phyloP scores from a whole-genome alignment of 2,888 invertebrate genomes.

The Antheraea assamensis region DNA sequence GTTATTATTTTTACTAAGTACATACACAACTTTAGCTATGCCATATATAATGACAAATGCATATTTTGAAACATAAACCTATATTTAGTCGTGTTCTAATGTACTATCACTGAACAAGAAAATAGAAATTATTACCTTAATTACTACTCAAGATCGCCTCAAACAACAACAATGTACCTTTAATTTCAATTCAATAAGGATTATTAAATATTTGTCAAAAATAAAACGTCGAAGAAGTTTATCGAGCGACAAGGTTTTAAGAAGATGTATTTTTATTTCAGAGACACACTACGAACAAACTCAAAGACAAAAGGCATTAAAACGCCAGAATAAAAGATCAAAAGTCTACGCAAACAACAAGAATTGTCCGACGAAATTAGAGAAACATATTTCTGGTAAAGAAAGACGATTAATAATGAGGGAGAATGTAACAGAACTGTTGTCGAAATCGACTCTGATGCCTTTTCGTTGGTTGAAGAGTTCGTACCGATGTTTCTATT shows the following conservation, averaged over 20 bases:
- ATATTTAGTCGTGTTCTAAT: too few relatives aligned
- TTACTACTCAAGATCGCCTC: too few relatives aligned
- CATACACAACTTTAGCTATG: too few relatives aligned
- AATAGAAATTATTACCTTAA: too few relatives aligned
- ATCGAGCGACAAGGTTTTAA: constrained; percentile 27
- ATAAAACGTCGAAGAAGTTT: neutral
- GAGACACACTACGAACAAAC: constrained; percentile 23
- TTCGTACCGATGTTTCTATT: constrained; percentile 47
- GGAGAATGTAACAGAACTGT: constrained; percentile 41
- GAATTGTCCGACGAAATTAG: neutral
- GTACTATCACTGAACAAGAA: too few relatives aligned
- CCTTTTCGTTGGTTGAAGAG: constrained; percentile 49
- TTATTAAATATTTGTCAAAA: neutral
- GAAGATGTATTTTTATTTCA: constrained; percentile 41
- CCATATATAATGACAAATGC: too few relatives aligned
- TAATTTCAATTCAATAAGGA: neutral
- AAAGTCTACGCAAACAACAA: constrained; percentile 9
- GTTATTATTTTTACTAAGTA: too few relatives aligned
- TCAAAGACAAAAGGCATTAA: constrained; percentile 28
- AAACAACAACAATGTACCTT: neutral
- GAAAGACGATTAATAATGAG: constrained; percentile 32
- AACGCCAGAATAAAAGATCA: constrained; percentile 18
- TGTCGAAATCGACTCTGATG: constrained; percentile 43
- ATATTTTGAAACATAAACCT: too few relatives aligned
- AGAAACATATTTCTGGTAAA: constrained; percentile 6